These are phyloP conservation scores for Mormyrus lacerda DNA, from an alignment of 2,113 vertebrate species.

Conservation along the genomic window DNA sequence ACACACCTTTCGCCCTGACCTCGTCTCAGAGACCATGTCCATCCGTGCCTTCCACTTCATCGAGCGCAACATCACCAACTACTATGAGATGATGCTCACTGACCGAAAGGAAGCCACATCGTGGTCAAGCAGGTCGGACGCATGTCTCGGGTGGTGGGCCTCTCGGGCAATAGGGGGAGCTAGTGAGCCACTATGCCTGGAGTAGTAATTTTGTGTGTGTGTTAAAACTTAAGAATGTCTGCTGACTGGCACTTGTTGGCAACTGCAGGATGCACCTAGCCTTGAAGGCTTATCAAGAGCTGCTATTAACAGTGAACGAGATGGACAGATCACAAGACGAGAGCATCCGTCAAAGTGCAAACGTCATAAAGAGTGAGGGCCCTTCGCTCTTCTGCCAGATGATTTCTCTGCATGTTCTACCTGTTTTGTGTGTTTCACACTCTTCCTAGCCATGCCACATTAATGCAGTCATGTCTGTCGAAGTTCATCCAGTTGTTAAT, in stretches of 20 bases:
- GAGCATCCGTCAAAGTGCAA: constrained; percentile 76
- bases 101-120: constrained; percentile 81
- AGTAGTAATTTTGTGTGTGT: neutral
- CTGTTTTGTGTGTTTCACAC: neutral
- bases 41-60: constrained; percentile 87
- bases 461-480: neutral
- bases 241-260: neutral
- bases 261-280: constrained; percentile 85
- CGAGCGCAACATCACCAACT: constrained; percentile 85
- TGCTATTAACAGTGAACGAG: constrained; percentile 82
- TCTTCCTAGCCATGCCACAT: neutral
- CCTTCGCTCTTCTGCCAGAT: neutral
- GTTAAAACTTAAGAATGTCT: neutral
- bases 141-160: neutral
- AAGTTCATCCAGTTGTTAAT: neutral
- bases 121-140: constrained; percentile 78
- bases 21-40: constrained; percentile 88
- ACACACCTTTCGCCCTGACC: constrained; percentile 71
- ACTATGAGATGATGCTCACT: constrained; percentile 92
- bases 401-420: neutral
- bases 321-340: constrained; percentile 78
- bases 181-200: neutral
- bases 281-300: constrained; percentile 89
- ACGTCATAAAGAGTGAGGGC: constrained; percentile 83
- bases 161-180: neutral